Conservation (phyloP, 2,888 invertebrate genomes). For the Gymnosoma rotundatum region DNA sequence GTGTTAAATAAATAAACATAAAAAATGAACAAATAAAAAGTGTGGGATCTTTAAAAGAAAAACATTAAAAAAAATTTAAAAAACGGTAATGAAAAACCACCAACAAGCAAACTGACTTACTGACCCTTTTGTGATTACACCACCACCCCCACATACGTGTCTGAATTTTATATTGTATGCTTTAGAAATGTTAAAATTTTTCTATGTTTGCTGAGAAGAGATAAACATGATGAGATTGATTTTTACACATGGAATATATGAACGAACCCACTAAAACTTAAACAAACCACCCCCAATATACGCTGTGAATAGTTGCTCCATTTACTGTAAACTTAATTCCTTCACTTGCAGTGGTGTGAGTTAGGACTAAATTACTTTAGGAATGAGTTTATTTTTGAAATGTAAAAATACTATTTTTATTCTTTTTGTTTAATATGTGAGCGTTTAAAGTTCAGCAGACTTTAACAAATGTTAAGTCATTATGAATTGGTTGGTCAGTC, state of each 20-base stretch:
- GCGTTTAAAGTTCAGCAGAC: conserved; percentile 72
- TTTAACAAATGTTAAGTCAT: conserved; percentile 76
- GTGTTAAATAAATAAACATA: no score
- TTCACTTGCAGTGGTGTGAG: neutral
- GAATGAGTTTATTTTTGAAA: neutral
- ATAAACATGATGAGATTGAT: conserved; percentile 63
- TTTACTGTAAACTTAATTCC: neutral
- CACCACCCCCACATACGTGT: neutral
- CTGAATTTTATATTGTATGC: neutral
- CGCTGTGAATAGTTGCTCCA: neutral
- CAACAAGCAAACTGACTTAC: conserved; percentile 53
- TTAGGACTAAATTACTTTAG: neutral
- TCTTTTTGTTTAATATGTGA: conserved; percentile 24
- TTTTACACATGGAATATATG: conserved; percentile 56
- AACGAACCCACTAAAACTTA: neutral
- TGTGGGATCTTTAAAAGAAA: no score
- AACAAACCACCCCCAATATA: conserved; percentile 5
- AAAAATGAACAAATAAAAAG: no score
- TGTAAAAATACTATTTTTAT: neutral
- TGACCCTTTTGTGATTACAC: conserved; percentile 56
- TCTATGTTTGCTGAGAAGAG: conserved; percentile 44
- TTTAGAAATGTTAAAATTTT: neutral
- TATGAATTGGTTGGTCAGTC: conserved; percentile 64
- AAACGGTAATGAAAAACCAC: neutral
- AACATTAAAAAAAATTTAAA: neutral